Percentiles rank a stretch among this genome's conserved stretches.
Conservation (phyloP, 2,113 vertebrate genomes). For the Odocoileus hemionus region DNA sequence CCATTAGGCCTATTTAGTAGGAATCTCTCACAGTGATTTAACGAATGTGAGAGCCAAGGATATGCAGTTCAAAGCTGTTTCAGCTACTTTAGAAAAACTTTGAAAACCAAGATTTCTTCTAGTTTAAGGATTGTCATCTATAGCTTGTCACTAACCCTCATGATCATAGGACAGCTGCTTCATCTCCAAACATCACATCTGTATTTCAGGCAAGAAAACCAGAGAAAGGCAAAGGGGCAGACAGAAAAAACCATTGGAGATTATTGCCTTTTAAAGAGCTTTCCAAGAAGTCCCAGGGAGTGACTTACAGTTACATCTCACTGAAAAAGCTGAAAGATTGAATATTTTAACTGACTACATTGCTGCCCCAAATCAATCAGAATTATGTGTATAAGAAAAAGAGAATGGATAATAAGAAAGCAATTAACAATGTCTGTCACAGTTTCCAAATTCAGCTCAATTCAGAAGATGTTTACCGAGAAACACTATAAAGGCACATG, state of each 20-base stretch:
- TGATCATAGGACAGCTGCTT: background rate
- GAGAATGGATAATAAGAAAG: background rate
- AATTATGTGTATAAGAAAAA: background rate
- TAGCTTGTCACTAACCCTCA: background rate
- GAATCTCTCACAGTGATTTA: background rate
- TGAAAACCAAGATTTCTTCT: background rate
- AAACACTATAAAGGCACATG: background rate
- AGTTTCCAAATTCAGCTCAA: background rate
- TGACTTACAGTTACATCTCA: background rate
- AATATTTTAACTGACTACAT: background rate
- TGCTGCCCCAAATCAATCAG: background rate
- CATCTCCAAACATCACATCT: background rate
- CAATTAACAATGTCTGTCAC: background rate
- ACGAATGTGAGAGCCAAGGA: no score
- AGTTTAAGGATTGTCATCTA: background rate
- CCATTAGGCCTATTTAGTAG: background rate
- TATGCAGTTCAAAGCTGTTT: background rate
- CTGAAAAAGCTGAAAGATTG: background rate
- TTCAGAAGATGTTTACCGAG: background rate
- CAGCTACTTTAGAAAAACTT: background rate
- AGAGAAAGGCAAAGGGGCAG: background rate
- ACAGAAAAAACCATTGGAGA: background rate
- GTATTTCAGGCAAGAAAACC: background rate
- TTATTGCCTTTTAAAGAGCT: background rate
- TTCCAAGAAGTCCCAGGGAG: background rate